Percentiles rank a stretch among this genome's conserved stretches.
Conservation (phyloP, 2,888 invertebrate species). For the Nymphalis urticae region DNA sequence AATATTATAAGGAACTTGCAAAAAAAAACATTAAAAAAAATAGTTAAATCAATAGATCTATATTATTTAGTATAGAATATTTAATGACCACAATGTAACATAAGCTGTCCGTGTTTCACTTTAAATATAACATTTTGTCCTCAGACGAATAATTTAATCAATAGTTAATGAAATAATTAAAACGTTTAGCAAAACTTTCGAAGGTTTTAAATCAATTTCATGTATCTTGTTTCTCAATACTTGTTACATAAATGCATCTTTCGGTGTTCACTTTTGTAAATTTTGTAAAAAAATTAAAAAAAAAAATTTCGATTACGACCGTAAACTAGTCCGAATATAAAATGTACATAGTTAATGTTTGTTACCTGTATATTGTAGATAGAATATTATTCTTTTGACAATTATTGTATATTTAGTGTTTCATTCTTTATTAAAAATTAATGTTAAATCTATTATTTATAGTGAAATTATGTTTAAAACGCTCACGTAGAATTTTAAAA, state of each 20-base stretch:
- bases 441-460: constrained; percentile 75
- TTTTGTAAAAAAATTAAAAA: constrained; percentile 63
- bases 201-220: not conserved
- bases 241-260: constrained; percentile 28
- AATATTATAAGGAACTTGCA: not conserved
- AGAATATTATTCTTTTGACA: constrained; percentile 78
- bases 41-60: too few species aligned
- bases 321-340: constrained; percentile 79
- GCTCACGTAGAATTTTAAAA: constrained; percentile 66
- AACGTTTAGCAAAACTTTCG: too few species aligned
- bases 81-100: not conserved
- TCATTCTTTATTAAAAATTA: constrained; percentile 67
- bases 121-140: too few species aligned
- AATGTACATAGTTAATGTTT: constrained; percentile 81
- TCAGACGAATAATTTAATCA: too few species aligned
- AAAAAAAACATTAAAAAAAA: not conserved
- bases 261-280: constrained; percentile 67
- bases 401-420: constrained; percentile 73
- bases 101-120: not conserved
- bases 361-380: constrained; percentile 82
- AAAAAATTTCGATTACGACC: constrained; percentile 70
- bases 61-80: too few species aligned
- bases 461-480: constrained; percentile 62
- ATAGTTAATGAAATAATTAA: too few species aligned
- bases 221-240: not conserved